A percentile compares a stretch with the other conserved stretches of the same genome.
Evolutionary conservation across 2,113 vertebrate genomes (phyloP).

Genomic region (Campylomormyrus tamandua): DNA sequence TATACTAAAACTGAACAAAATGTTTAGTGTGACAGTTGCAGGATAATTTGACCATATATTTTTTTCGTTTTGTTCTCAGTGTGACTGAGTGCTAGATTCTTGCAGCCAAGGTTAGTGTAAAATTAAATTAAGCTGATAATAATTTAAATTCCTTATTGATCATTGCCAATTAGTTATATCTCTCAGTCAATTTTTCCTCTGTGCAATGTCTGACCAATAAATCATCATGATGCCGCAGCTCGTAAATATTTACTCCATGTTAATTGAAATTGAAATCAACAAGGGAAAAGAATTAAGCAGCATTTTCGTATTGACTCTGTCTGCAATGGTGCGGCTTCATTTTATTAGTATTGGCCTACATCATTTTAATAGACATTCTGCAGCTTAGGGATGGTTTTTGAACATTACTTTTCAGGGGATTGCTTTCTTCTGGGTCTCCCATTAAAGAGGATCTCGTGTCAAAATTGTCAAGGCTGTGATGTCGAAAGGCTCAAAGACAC

Average conservation of each 20-base stretch:
- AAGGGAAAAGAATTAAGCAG: not conserved
- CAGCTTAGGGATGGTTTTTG: not conserved
- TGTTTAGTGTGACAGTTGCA: not conserved
- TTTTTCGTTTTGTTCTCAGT: not conserved
- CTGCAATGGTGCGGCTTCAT: not conserved
- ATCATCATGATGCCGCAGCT: not conserved
- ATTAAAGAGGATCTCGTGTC: not conserved
- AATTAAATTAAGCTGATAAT: not conserved
- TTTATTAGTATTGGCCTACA: not conserved
- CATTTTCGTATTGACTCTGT: not conserved
- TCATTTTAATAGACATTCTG: not conserved
- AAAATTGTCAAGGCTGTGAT: not conserved
- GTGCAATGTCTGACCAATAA: not conserved
- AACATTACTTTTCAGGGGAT: not conserved
- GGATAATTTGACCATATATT: not conserved
- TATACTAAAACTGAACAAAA: not conserved
- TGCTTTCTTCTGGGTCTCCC: not conserved
- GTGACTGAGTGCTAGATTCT: not conserved
- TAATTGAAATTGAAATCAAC: not conserved
- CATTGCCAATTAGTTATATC: not conserved
- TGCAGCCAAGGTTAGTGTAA: not conserved
- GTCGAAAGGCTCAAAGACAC: not conserved
- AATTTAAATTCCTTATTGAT: constrained; percentile 5
- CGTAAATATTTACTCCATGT: not conserved
- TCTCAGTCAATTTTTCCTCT: not conserved